Base-by-base conservation (phyloP, 2,888 invertebrate genomes). In the Euplexia lucipara region DNA sequence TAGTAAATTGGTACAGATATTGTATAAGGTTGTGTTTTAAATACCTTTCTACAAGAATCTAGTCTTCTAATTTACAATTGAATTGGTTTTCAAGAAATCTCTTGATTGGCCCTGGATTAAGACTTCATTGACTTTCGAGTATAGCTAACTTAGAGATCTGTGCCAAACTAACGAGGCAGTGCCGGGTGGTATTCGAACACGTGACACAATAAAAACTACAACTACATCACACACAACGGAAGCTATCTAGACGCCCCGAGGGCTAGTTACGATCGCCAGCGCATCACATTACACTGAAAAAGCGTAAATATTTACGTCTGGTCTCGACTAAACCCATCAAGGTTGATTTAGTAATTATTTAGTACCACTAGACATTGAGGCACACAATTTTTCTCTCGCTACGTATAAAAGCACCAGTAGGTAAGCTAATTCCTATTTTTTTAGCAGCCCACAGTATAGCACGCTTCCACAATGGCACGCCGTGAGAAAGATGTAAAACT, bases 401-500 rank as follows among this genome's bases (percentile, higher is more conserved):
- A 47, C 4, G 45, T 71, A 61, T 52, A 48, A 26, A n/a, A 37
- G 66, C 68, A 72, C 70, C 30, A 42, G 70, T 66, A 75, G 71
- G 54, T 70, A 74, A 75, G 77, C 53, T 62, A 63, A 72, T 53
- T 60, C 16, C 34, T 54, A 26, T 26, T 58, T 66, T 79, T 71
- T 78, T 83, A 83, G 81, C 81, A 83, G 84, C 58, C 60, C 79
- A 82, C 82, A 83, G 76, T 84, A 86, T 84, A 83, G 90, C 91
- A 92, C 93, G 92, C 93, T 84, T 85, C 85, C 87, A 81, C 87
- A 65, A 92, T 93, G 94, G 88, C 94, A 88, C 92, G 82, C 78
- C 86, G 84, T 75, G 91, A 90, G 70, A 77, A 65, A 42, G 86
- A 85, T 48, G 86, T 92, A 91, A 91, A 88, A 9, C 72, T 83